Conservation (phyloP, 2,888 invertebrate genomes). For the Drosophila monieri region DNA sequence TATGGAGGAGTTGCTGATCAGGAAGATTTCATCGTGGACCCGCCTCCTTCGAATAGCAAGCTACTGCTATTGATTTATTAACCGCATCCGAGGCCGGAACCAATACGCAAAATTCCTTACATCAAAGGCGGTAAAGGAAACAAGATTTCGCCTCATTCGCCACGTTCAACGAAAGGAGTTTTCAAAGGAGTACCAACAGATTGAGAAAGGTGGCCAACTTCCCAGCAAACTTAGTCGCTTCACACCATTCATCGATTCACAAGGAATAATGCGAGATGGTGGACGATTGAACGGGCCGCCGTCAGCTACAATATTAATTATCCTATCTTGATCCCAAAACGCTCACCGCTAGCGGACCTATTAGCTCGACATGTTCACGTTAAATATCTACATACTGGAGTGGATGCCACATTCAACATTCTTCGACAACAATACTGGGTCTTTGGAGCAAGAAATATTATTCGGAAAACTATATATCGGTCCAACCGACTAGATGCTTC, state of each 20-base stretch:
- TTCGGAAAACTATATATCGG: no score
- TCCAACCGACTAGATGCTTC: no score
- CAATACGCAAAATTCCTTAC: no score
- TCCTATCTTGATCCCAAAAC: background rate
- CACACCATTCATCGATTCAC: background rate
- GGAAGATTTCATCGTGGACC: background rate
- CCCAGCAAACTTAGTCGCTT: background rate
- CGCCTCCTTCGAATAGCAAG: background rate
- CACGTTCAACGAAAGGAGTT: no score
- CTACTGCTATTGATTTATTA: background rate
- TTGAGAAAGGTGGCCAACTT: background rate
- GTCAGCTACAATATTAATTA: background rate
- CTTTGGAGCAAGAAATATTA: no score
- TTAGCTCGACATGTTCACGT: background rate
- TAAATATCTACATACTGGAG: background rate
- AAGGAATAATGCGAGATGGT: no score
- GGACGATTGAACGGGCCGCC: background rate
- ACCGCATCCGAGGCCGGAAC: no score
- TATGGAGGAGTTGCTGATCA: background rate
- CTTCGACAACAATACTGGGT: background rate
- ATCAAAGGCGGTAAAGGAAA: no score
- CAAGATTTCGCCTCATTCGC: no score
- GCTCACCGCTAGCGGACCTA: background rate
- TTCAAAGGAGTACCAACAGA: background rate
- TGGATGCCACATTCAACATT: slow-evolving; percentile 3